Conservation (phyloP, 2,797 vertebrate genomes). For the Bradypodion pumilum region DNA sequence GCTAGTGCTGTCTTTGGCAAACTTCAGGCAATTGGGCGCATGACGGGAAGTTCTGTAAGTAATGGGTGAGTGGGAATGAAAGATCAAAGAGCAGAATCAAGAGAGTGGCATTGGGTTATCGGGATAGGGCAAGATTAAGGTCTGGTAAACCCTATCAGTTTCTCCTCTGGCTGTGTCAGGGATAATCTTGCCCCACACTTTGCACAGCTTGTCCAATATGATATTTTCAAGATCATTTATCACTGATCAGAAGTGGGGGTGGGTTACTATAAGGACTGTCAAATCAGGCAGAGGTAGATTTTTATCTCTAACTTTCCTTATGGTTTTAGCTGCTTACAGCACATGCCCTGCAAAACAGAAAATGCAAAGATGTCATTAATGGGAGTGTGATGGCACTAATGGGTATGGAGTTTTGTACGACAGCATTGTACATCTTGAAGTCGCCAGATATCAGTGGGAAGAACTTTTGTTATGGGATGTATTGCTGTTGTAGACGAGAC, state of each 20-base stretch:
- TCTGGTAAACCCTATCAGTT: not conserved
- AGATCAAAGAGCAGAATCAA: not conserved
- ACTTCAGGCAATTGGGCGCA: slow-evolving; percentile 87
- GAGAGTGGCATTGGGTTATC: not conserved
- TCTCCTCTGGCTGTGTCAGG: not conserved
- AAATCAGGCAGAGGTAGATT: not conserved
- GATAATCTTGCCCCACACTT: not conserved
- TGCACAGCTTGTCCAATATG: not conserved
- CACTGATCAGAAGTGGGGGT: not conserved
- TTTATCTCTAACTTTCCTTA: not conserved
- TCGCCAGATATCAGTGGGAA: not conserved
- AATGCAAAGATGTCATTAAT: not conserved
- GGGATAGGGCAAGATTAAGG: not conserved
- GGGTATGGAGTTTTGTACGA: not conserved
- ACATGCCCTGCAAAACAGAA: not conserved
- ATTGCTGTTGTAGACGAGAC: not conserved
- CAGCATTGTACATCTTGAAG: not conserved
- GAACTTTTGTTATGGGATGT: not conserved
- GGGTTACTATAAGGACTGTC: not conserved
- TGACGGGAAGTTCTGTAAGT: slow-evolving; percentile 89
- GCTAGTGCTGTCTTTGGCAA: slow-evolving; percentile 83
- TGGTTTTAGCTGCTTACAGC: not conserved
- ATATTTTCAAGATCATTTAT: not conserved
- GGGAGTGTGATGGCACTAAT: not conserved
- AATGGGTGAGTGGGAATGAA: not conserved